Conservation (phyloP, 1,140 invertebrate genomes). For the Alviniconcha marisindica region DNA sequence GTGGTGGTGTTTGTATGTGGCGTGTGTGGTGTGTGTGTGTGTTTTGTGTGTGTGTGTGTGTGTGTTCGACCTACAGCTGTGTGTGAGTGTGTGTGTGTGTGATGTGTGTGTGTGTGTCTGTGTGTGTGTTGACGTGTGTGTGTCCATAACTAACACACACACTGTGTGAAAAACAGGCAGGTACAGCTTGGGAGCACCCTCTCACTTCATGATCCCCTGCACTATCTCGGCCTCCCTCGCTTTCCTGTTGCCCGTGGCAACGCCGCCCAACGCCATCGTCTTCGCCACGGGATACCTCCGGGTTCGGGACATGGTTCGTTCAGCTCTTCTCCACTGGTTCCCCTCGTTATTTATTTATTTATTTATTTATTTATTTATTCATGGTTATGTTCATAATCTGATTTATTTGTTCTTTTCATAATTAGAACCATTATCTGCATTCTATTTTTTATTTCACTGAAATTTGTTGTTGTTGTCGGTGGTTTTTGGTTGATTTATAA, state of each 20-base stretch:
- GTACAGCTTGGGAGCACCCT: conserved; percentile 87
- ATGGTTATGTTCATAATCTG: background rate
- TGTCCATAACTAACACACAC: too few species aligned
- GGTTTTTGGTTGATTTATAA: background rate
- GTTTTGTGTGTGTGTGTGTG: too few species aligned
- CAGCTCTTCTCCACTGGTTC: too few species aligned
- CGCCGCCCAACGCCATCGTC: conserved; percentile 95
- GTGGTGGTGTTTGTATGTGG: too few species aligned
- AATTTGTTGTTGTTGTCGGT: background rate
- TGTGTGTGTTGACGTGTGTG: too few species aligned
- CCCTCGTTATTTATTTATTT: too few species aligned
- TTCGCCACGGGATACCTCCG: conserved; percentile 79
- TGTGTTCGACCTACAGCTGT: too few species aligned
- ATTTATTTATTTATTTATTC: background rate
- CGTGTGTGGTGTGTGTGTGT: too few species aligned
- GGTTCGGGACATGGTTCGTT: conserved; percentile 76
- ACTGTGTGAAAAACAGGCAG: too few species aligned
- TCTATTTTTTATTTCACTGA: background rate
- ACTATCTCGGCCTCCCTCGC: conserved; percentile 87
- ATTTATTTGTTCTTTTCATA: background rate
- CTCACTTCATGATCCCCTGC: conserved; percentile 92
- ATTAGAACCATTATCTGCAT: background rate
- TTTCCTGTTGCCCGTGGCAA: conserved; percentile 88
- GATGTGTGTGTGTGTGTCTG: too few species aligned
- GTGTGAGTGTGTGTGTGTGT: too few species aligned